Base-by-base conservation (phyloP, 2,797 vertebrate genomes). In the Sus cebifrons region DNA sequence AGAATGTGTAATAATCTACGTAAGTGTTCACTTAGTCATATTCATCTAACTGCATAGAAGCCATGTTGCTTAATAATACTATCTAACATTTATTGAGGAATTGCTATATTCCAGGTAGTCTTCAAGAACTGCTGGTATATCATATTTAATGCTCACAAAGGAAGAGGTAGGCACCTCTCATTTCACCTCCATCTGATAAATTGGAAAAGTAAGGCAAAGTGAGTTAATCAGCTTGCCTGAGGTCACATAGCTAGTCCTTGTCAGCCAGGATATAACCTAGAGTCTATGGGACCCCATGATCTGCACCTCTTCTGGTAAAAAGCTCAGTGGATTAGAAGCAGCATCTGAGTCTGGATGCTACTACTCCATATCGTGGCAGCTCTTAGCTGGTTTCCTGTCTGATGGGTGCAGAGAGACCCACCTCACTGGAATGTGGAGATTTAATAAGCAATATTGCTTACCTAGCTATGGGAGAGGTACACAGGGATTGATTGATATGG, bases 201-300 rank as follows among this genome's bases (percentile, higher is more conserved):
- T 95, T 74, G 73, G 60, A 90, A 91, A 91, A 82, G 90, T 21
- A 49, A 79, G 49, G 29, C 21, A 71, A 65, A 78, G 27, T n/a
- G 7, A 56, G n/a, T 82, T 86, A 32, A 62, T 32, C 36, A 62
- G 21, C 29, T 86, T 93, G 27, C 52, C 14, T 73, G 58, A 79
- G 25, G 14, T 68, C 62, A 86, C 17, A 16, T 23, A 91, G 29
- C 6, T 85, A 65, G 20, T 78, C 68, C 73, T 0, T 58, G 23
- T 68, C 15, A 74, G 6, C 65, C 56, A 74, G n/a, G 32, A 86
- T 44, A 64, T 64, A 62, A 95, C 78, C 40, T 65, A 64, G 27
- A 86, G 8, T 9, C 49, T 90, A 0, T 15, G 14, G 21, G 91
- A 62, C n/a, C 1, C 36, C 68, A 4, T 1, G 49, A 14, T 89